A percentile compares a stretch with the other conserved stretches of the same genome.
phyloP scores from a whole-genome alignment of 1,140 invertebrate genomes.

The Hycleus cichorii region DNA sequence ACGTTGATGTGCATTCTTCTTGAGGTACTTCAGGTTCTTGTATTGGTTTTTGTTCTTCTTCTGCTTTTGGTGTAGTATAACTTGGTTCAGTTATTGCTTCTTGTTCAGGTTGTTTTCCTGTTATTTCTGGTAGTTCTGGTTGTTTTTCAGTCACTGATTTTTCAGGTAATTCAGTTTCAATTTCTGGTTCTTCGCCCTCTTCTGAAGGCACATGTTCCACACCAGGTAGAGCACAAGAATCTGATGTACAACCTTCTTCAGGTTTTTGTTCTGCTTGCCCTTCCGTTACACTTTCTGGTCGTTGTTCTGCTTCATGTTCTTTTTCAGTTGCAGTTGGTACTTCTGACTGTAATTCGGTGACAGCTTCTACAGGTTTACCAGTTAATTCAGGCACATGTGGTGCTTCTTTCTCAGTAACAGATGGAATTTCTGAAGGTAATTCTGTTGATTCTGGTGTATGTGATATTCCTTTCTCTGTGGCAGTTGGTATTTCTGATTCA shows the following conservation, averaged over 20 bases:
- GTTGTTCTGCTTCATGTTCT: neutral
- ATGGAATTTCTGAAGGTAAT: constrained; percentile 5
- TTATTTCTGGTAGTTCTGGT: no score
- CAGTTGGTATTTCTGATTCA: neutral
- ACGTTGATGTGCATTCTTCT: constrained; percentile 5
- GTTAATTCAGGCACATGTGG: neutral
- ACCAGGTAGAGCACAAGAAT: neutral
- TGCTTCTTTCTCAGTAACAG: neutral
- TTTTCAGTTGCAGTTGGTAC: neutral
- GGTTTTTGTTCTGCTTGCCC: constrained; percentile 1
- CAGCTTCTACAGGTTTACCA: neutral
- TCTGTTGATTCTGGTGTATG: constrained; percentile 3
- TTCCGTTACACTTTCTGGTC: constrained; percentile 3
- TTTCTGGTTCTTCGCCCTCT: neutral
- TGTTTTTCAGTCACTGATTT: neutral
- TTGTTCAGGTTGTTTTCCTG: no score
- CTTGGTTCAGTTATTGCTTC: no score
- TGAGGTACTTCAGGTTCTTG: neutral
- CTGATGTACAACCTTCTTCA: constrained; percentile 2
- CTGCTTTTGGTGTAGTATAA: no score
- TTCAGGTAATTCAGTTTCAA: constrained; percentile 2
- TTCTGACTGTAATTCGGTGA: neutral
- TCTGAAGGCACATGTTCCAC: neutral
- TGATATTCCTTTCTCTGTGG: constrained; percentile 4
- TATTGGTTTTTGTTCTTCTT: neutral